Conservation (phyloP, 1,140 invertebrate genomes). For the Microplitis mediator region DNA sequence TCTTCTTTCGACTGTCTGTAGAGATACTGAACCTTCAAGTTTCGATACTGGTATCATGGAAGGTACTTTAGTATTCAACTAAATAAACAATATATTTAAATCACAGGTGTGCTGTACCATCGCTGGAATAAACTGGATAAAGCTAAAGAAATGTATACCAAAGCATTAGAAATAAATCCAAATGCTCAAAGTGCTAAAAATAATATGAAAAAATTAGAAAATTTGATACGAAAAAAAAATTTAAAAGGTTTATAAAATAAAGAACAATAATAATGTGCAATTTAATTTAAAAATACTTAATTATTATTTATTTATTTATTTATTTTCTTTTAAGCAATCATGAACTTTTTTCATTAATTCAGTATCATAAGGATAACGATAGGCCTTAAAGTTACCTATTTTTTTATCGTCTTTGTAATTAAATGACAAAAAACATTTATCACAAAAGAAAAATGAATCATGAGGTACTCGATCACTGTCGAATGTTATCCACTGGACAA, state of each 20-base stretch:
- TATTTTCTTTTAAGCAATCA: neutral
- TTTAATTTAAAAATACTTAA: neutral
- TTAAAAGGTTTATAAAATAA: neutral
- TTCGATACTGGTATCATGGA: too few relatives aligned
- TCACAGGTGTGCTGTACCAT: conserved; percentile 89
- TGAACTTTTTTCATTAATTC: conserved; percentile 22
- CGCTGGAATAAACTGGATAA: conserved; percentile 82
- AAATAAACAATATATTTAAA: conserved; percentile 12
- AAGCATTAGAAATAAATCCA: conserved; percentile 77
- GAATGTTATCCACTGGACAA: conserved; percentile 67
- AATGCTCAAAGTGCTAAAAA: conserved; percentile 68
- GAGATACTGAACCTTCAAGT: too few relatives aligned
- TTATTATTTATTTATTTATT: neutral
- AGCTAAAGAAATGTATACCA: conserved; percentile 77
- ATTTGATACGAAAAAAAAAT: conserved; percentile 17
- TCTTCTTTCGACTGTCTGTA: too few relatives aligned
- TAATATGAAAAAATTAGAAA: conserved; percentile 68
- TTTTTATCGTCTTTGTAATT: conserved; percentile 68
- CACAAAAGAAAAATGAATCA: conserved; percentile 71
- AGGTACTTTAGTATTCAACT: too few relatives aligned
- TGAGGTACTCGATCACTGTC: conserved; percentile 68
- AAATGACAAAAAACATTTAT: conserved; percentile 69
- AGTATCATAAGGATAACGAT: conserved; percentile 47
- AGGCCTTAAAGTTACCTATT: conserved; percentile 56
- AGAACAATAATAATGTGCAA: neutral